Base-by-base conservation (phyloP, 92 coral and sea anemone genomes). In the Paragorgia papillata region DNA sequence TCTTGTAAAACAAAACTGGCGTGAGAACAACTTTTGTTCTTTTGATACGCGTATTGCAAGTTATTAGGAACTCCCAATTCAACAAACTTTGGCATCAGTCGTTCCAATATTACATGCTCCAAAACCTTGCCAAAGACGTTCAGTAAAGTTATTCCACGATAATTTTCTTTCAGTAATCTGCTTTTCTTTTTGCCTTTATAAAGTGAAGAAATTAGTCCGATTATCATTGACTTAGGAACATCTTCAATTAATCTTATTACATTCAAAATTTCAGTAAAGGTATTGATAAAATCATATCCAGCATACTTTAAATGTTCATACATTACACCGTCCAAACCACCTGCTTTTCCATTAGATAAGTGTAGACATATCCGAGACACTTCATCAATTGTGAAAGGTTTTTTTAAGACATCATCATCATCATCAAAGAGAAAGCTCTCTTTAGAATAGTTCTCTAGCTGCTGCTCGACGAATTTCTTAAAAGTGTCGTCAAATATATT, bases 221-320 rank as follows among this genome's bases (percentile, higher is more conserved):
- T 20, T 18, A 48, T 29, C 18, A 30, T 35, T 3, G 20, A 35
- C 14, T 37, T 25, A 0, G 70, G 70, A 34, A 63, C 27, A 7
- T 33, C 51, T 22, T 63, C 70, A 0, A 63, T 32, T 6, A 7
- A 24, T 25, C 70, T 63, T 2, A 33, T 63, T 8, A 25, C 22
- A 39, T 63, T 63, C 9, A 30, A 21, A 20, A 63, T 33, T 15
- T 5, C 26, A 1, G 70, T 63, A 9, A 63, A 15, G 34, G 17
- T 29, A 7, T 5, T 25, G 22, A 33, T 9, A 7, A 33, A 21
- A 19, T 5, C 20, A 13, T 39, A 2, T 31, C 70, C 51, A 26
- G 46, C 70, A 32, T 32, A 63, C 29, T 63, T 63, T 1, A 63
- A 12, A 25, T 63, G 70, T 19, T 63, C 70, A 33, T 63, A 63